phyloP scores from a whole-genome alignment of 1,140 invertebrate genomes.

The Drosophila subpulchrella region DNA sequence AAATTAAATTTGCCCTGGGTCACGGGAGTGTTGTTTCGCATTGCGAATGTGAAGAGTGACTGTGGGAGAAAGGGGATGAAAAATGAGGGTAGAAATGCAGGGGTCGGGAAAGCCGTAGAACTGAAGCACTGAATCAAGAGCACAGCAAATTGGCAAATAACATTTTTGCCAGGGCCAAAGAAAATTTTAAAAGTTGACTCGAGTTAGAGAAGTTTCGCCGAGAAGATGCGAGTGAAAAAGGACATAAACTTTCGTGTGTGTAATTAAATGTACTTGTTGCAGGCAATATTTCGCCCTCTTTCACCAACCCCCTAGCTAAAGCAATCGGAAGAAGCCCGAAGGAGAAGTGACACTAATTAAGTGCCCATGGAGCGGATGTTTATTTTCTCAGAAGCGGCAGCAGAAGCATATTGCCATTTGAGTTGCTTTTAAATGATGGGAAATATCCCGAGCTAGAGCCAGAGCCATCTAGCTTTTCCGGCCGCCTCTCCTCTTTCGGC shows the following conservation, averaged over 20 bases:
- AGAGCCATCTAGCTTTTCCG: neutral
- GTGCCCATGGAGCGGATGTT: conserved; percentile 67
- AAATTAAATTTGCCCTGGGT: conserved; percentile 71
- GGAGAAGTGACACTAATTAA: conserved; percentile 74
- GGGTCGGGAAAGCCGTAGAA: neutral
- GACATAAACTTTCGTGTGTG: conserved; percentile 54
- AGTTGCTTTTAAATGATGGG: conserved; percentile 52
- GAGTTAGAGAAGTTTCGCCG: conserved; percentile 42
- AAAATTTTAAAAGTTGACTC: conserved; percentile 62
- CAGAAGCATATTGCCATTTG: conserved; percentile 50
- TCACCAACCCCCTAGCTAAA: conserved; percentile 3
- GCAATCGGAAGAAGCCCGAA: conserved; percentile 49
- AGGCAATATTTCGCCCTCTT: conserved; percentile 1
- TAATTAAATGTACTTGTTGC: conserved; percentile 78
- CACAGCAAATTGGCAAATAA: conserved; percentile 70
- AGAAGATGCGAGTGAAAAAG: conserved; percentile 19
- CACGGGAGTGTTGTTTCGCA: conserved; percentile 44
- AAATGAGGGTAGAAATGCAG: neutral
- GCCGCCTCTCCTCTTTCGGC: neutral
- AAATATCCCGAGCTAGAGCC: conserved; percentile 33
- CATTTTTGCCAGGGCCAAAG: conserved; percentile 58
- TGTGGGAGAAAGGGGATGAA: conserved; percentile 2
- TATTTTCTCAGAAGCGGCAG: conserved; percentile 27
- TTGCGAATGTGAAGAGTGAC: conserved; percentile 18
- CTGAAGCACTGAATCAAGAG: conserved; percentile 38